These are phyloP conservation scores for Arctopsyche grandis DNA, from an alignment of 1,140 invertebrate species.

Conservation along the genomic window DNA sequence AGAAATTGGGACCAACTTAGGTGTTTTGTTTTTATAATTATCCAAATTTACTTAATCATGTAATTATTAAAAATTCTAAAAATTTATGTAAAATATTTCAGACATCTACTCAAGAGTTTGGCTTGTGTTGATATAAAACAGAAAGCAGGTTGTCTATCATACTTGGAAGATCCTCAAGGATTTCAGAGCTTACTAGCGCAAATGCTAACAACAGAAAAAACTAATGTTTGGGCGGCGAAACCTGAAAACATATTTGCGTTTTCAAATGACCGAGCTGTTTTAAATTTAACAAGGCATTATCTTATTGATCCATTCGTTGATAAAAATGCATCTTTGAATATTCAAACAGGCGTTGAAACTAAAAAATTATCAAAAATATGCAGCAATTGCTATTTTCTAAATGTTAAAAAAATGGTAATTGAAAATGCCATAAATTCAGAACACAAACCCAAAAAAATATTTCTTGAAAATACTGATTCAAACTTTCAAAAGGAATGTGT, in stretches of 20 bases:
- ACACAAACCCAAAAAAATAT: conserved; percentile 3
- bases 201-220: conserved; percentile 82
- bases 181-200: conserved; percentile 85
- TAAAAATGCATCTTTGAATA: conserved; percentile 42
- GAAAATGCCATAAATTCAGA: conserved; percentile 7
- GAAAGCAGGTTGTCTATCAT: conserved; percentile 87
- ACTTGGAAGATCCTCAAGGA: conserved; percentile 88
- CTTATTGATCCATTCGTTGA: conserved; percentile 58
- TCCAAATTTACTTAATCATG: no score
- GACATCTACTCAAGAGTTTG: conserved; percentile 74
- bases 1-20: conserved; percentile 85
- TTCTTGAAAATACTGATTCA: neutral
- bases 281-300: conserved; percentile 75
- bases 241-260: conserved; percentile 73
- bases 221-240: conserved; percentile 74
- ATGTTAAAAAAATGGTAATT: conserved; percentile 38
- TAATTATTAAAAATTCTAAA: neutral
- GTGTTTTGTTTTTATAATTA: conserved; percentile 60
- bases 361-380: conserved; percentile 45
- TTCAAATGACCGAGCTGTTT: conserved; percentile 73
- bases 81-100: conserved; percentile 56
- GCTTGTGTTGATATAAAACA: conserved; percentile 87
- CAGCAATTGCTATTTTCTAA: conserved; percentile 44
- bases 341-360: conserved; percentile 42
- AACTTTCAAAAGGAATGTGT: conserved; percentile 31